Evolutionary conservation across 37 sponge, comb jelly and placozoan genomes (phyloP).

Genomic region (Aphrocallistes beatrix): DNA sequence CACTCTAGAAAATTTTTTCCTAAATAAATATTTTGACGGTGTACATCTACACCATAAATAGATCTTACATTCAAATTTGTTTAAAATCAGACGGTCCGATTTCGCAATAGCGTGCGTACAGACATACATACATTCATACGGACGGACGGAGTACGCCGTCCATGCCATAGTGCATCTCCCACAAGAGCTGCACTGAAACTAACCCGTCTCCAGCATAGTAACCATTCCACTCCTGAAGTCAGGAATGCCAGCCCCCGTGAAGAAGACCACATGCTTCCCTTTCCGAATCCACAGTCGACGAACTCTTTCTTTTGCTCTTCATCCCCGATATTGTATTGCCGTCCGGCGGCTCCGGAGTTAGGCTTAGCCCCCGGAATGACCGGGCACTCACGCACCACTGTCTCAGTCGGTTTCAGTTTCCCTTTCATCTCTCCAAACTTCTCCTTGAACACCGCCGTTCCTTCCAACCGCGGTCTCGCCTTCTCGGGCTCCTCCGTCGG

Average conservation of each 20-base stretch:
- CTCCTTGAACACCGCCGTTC: not conserved
- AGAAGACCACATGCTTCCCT: conserved; percentile 48
- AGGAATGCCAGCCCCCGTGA: conserved; percentile 85
- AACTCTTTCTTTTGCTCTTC: conserved; percentile 74
- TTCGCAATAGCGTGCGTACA: too few species aligned
- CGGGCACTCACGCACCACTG: conserved; percentile 31
- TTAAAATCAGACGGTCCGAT: too few species aligned
- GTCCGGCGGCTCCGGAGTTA: not conserved
- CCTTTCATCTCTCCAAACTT: conserved; percentile 27
- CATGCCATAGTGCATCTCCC: too few species aligned
- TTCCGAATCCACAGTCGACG: conserved; percentile 53
- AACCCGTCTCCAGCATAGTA: conserved; percentile 67
- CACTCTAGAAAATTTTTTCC: too few species aligned
- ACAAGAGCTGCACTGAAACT: too few species aligned
- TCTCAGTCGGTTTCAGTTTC: conserved; percentile 50
- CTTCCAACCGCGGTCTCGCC: not conserved
- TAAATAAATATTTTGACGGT: too few species aligned
- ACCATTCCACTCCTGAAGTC: conserved; percentile 83
- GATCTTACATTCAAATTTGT: too few species aligned
- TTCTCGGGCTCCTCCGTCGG: too few species aligned
- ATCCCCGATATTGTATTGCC: conserved; percentile 45
- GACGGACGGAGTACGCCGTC: too few species aligned
- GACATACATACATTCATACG: too few species aligned
- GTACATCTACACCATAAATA: too few species aligned
- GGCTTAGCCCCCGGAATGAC: conserved; percentile 20